Base-by-base conservation (phyloP, 2,113 vertebrate species). In the Lepisosteus osseus region DNA sequence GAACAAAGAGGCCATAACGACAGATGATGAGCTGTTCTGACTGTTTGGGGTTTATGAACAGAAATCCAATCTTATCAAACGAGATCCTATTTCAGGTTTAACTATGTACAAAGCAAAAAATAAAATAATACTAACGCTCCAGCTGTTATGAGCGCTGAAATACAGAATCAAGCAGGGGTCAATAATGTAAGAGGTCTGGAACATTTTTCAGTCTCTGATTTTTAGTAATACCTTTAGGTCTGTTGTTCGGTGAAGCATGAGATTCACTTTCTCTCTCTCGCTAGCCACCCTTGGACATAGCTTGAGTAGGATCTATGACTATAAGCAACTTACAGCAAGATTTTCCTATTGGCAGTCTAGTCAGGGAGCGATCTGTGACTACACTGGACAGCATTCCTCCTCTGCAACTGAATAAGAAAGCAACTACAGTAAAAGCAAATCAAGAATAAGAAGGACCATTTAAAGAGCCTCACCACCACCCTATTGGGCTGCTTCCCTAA, bases 331-430 rank as follows among this genome's bases (percentile, higher is more conserved):
- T 11, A 43, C 11, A 13, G 40, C 40, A 12, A 17, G 66, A 55
- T 44, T 72, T 44, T 15, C 55, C 65, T 12, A 14, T 8, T 54
- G 11, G 2, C 14, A 14, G 13, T 40, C 62, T 54, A n/a, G 44
- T n/a, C 61, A 45, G 9, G 14, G 17, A 54, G 66, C 45, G 29
- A 63, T 14, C 17, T 11, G 72, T 64, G n/a, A 68, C 62, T 69
- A 56, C 61, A 68, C 11, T 56, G 54, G 41, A 8, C 14, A 6
- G 29, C 72, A n/a, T 40, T 64, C 51, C 65, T 59, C 71, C 54
- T 11, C 62, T 29, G 29, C 43, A 63, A 44, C 54, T 63, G 51
- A 72, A 72, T 72, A 61, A 72, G 41, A 42, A 51, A 51, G n/a
- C 14, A 41, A 42, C 54, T 43, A 45, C 41, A 51, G 61, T 56